Base-by-base conservation (phyloP, 2,797 vertebrate genomes). In the Decapterus maruadsi region DNA sequence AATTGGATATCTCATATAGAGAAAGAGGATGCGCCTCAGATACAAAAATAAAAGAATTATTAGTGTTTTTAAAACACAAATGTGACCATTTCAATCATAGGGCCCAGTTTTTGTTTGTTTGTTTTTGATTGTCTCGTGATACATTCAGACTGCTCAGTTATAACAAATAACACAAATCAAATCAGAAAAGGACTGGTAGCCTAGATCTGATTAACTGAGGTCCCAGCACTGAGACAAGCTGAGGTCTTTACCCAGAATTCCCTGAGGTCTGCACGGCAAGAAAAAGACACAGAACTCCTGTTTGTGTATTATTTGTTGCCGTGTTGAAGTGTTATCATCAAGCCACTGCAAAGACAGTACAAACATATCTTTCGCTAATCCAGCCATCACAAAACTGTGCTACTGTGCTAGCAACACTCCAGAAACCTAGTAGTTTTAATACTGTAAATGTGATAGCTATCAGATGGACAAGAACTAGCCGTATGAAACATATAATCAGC, bases 401-500 rank as follows among this genome's bases (percentile, higher is more conserved):
- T 81, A 75, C 78, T 68, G 78, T 73, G 62, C 48, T 16, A 57
- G 31, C 36, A 46, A 68, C 67, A 36, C 56, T 36, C 55, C 31
- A 64, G 56, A 77, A 80, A 69, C 56, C 76, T 78, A 43, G 2
- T 78, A 40, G 71, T 74, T 72, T 71, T 82, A 79, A 78, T 84
- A 80, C n/a, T n/a, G n/a, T n/a, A n/a, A 77, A 77, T 82, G 55
- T 79, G 77, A 87, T 85, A 43, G 76, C 72, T 81, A 70, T 86
- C 82, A 87, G 46, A 74, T 87, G 84, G 60, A 82, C 79, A 82
- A 54, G 78, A 82, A 87, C 72, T 59, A 43, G 80, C 73, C 68
- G 60, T 42, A 86, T 16, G 9, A 80, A 87, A 80, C 88, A 42
- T 89, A 31, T 88, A 90, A 91, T 90, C 80, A 88, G 72, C 67